Evolutionary conservation across 2,113 vertebrate species (phyloP), one percentile per base, ranked within the genome.

Genomic region (Sander vitreus): DNA sequence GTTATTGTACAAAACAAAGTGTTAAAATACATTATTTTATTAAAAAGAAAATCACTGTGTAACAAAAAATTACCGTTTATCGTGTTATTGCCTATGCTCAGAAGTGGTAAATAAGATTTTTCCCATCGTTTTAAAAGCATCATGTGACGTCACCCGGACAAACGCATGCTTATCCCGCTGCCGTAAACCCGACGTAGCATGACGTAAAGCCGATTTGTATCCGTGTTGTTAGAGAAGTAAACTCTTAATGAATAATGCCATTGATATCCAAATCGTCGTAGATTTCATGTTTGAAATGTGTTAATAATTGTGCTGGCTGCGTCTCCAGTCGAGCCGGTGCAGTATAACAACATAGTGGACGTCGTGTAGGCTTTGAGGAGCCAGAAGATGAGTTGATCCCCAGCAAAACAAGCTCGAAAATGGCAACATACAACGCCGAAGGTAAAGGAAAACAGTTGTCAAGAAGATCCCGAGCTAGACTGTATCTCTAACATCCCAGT

Each of bases 341-440:
- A 33, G 27, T 62, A 50, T 69, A 16, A 77, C 57, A 6, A 1
- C 30, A 43, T 19, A 43, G 25, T 16, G 68, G 73, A 65, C 45
- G 16, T 5, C 13, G 48, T 6, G 64, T 64, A 18, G n/a, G 11
- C 45, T 55, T 9, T 11, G 13, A 57, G 51, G 57, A 73, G 72
- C 18, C 59, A 33, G 63, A 86, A 79, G 76, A 87, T 88, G 86
- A 92, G 86, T 23, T 88, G 59, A 91, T 73, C 30, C 54, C 6
- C 16, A 58, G 33, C 62, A 70, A 89, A 91, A 89, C 59, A 43
- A 79, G 45, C 60, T 68, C 59, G 51, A 83, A 90, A 76, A 95
- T 95, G 95, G 87, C 94, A 89, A 88, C 95, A 54, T 95, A 91
- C 81, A 92, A 76, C 88, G 54, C 73, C 53, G 93, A 94, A 91